Percentiles rank a stretch among this genome's conserved stretches.
Evolutionary conservation across 2,113 vertebrate species (phyloP).

Genomic region (Zingel zingel): DNA sequence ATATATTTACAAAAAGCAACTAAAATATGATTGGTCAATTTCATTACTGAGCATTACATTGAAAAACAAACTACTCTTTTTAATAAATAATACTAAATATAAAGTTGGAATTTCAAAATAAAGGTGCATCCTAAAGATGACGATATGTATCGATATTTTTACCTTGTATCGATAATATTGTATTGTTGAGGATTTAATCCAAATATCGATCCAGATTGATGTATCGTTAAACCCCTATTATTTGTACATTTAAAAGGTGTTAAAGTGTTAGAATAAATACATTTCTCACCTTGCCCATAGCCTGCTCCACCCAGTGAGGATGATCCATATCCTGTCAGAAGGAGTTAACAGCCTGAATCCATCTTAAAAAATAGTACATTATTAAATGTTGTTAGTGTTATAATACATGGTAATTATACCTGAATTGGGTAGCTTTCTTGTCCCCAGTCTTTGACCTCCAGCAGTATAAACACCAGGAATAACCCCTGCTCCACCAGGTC

Average conservation of each 20-base stretch:
- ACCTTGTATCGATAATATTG: too few species aligned
- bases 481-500: slow-evolving; percentile 55
- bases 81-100: too few species aligned
- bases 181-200: too few species aligned
- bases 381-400: slow-evolving; percentile 1
- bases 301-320: slow-evolving; percentile 63
- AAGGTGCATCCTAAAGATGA: too few species aligned
- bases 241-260: neutral
- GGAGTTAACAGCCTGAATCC: neutral
- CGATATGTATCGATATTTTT: too few species aligned
- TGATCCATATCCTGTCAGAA: slow-evolving; percentile 65
- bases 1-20: too few species aligned
- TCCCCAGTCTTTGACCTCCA: slow-evolving; percentile 59
- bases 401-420: slow-evolving; percentile 44
- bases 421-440: slow-evolving; percentile 70
- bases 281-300: slow-evolving; percentile 59
- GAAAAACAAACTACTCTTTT: too few species aligned
- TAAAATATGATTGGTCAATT: too few species aligned
- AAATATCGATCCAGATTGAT: too few species aligned
- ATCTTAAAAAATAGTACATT: neutral
- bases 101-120: too few species aligned
- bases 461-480: slow-evolving; percentile 43
- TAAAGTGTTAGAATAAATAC: neutral
- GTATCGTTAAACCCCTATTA: too few species aligned
- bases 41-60: too few species aligned